These are phyloP conservation scores for Eidolon dupreanum DNA, from an alignment of 2,797 vertebrate species.

Conservation along the genomic window DNA sequence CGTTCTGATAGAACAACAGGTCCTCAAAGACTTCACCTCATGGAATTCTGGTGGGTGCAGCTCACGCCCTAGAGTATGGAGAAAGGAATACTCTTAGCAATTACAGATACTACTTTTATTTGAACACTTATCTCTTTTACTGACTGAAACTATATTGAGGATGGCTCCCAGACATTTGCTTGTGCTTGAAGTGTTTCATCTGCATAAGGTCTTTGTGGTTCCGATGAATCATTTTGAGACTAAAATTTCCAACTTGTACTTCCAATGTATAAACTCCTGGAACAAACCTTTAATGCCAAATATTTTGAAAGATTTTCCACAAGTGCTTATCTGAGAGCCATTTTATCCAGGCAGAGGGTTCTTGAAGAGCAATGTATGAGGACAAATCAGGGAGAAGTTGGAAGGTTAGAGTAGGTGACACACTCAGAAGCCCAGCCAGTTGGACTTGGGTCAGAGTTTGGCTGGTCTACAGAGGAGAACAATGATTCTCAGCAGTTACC, in stretches of 20 bases:
- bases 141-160: neutral
- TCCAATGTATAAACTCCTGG: neutral
- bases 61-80: neutral
- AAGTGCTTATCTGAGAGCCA: neutral
- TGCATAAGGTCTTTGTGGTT: neutral
- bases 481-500: neutral
- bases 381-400: neutral
- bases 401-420: neutral
- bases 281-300: neutral
- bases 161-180: neutral
- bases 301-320: slow-evolving; percentile 13
- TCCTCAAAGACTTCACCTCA: neutral
- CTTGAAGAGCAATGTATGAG: slow-evolving; percentile 30
- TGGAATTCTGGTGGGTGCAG: neutral
- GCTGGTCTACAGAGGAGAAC: neutral
- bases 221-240: neutral
- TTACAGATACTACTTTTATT: slow-evolving; percentile 32
- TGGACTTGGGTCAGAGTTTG: neutral
- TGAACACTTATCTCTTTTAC: slow-evolving; percentile 33
- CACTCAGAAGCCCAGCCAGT: neutral
- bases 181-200: neutral
- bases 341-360: neutral
- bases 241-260: neutral
- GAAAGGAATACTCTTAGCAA: neutral
- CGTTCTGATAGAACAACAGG: neutral